Conservation (phyloP, 2,113 vertebrate genomes). For the Rattus rattus region DNA sequence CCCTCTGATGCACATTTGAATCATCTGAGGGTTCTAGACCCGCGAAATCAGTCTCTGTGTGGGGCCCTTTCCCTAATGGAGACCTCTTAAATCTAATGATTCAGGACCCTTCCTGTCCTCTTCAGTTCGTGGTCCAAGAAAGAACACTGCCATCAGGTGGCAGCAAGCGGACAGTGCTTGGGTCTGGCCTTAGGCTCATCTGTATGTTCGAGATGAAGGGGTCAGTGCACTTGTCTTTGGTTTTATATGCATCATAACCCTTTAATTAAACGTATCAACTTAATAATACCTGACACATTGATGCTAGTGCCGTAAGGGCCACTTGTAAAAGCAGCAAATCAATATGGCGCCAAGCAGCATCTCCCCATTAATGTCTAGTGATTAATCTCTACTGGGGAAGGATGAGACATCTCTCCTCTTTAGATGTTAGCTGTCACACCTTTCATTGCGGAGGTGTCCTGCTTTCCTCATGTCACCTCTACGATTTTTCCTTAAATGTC, state of each 20-base stretch:
- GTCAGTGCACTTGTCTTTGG: background rate
- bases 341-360: background rate
- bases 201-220: background rate
- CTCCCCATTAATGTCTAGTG: background rate
- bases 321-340: background rate
- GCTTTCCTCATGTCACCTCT: background rate
- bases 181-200: background rate
- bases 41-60: background rate
- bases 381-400: background rate
- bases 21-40: background rate
- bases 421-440: background rate
- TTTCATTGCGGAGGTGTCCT: background rate
- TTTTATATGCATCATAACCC: background rate
- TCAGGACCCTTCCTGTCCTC: background rate
- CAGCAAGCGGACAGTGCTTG: background rate
- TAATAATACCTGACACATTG: background rate
- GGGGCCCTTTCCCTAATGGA: background rate
- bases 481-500: conserved; percentile 28
- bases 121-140: background rate
- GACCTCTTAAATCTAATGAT: background rate
- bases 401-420: background rate
- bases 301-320: background rate
- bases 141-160: conserved; percentile 30
- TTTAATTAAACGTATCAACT: conserved; percentile 19
- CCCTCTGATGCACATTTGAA: background rate